phyloP scores from a whole-genome alignment of 2,113 vertebrate species.

The Chloebia gouldiae region DNA sequence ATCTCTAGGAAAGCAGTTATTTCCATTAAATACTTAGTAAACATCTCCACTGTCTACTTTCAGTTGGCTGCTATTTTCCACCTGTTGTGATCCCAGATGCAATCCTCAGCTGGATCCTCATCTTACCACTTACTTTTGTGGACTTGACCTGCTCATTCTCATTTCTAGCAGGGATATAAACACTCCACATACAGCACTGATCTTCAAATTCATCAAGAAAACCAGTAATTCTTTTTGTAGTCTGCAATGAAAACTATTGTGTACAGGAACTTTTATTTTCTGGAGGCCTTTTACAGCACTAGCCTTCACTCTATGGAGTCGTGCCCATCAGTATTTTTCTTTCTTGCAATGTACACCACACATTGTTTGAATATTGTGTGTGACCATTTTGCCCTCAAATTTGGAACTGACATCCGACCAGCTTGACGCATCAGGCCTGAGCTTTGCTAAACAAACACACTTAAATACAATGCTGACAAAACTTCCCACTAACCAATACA shows the following conservation, averaged over 20 bases:
- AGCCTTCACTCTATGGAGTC: not conserved
- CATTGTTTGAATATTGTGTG: not conserved
- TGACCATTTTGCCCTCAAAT: not conserved
- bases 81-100: not conserved
- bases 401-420: not conserved
- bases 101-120: not conserved
- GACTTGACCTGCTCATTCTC: not conserved
- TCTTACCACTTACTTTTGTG: not conserved
- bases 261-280: not conserved
- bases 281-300: not conserved
- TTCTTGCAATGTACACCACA: not conserved
- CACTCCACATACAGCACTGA: not conserved
- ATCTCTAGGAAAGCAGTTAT: not conserved
- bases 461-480: not conserved
- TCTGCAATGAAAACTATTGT: not conserved
- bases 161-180: not conserved
- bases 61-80: not conserved
- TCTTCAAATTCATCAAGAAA: constrained; percentile 20
- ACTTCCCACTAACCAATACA: not conserved
- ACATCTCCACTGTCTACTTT: not conserved
- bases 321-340: not conserved
- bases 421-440: not conserved
- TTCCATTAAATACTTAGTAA: not conserved
- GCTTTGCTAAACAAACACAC: constrained; percentile 19
- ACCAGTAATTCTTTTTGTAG: not conserved